phyloP scores from a whole-genome alignment of 2,113 vertebrate genomes.

The Dasyornis broadbenti region DNA sequence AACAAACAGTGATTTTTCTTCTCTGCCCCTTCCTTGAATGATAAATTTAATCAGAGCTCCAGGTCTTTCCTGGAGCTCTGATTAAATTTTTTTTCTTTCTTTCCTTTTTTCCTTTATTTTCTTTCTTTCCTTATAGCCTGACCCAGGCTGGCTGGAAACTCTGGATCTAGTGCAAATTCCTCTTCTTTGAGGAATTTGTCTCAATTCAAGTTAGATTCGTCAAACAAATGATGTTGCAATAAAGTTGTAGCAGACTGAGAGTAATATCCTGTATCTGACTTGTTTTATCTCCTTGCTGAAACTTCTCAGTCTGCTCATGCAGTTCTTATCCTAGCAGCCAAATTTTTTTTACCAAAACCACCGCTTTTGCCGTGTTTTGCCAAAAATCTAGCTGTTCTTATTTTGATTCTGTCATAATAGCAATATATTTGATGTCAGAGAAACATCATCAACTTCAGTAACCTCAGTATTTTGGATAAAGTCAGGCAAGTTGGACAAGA shows the following conservation, averaged over 20 bases:
- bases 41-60: not conserved
- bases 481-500: not conserved
- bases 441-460: not conserved
- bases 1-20: not conserved
- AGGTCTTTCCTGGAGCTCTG: not conserved
- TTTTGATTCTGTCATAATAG: not conserved
- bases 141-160: not conserved
- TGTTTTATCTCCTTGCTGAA: not conserved
- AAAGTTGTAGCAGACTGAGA: not conserved
- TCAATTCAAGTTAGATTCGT: not conserved
- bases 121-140: not conserved
- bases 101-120: not conserved
- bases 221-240: not conserved
- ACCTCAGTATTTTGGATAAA: not conserved
- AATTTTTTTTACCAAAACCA: not conserved
- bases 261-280: not conserved
- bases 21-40: not conserved
- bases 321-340: not conserved
- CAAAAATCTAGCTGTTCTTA: not conserved
- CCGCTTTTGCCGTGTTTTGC: fast-evolving
- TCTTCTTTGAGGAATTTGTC: not conserved
- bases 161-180: not conserved
- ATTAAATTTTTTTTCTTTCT: not conserved
- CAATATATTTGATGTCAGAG: not conserved
- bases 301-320: not conserved